A percentile compares a stretch with the other conserved stretches of the same genome.
Evolutionary conservation across 2,113 vertebrate species (phyloP).

Genomic region (Menura novaehollandiae): DNA sequence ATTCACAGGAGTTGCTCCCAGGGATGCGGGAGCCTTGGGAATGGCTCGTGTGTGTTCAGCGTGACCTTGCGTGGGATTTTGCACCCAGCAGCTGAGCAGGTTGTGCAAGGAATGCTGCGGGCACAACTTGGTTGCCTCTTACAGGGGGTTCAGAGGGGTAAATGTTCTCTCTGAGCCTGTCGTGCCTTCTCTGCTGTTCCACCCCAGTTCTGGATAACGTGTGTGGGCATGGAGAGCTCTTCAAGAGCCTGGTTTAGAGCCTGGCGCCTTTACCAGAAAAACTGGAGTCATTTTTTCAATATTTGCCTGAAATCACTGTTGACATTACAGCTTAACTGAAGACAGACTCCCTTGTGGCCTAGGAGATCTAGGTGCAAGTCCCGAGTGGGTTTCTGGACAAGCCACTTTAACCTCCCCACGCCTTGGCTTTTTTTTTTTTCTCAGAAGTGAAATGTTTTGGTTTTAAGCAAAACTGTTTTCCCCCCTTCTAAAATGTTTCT

Average conservation of each 20-base stretch:
- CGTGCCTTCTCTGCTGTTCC: not conserved
- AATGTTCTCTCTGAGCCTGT: not conserved
- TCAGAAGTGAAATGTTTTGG: not conserved
- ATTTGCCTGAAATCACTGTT: constrained; percentile 16
- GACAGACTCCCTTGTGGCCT: constrained; percentile 22
- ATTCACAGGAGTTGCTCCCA: not conserved
- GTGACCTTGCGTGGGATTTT: not conserved
- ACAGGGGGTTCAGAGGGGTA: not conserved
- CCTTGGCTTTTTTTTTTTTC: not conserved
- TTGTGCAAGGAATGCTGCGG: not conserved
- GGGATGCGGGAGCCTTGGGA: not conserved
- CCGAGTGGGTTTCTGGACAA: not conserved
- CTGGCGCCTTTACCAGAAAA: not conserved
- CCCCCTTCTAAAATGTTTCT: not conserved
- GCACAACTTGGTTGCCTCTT: not conserved
- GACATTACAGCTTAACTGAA: not conserved
- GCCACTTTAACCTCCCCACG: not conserved
- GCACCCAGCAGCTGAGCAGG: not conserved
- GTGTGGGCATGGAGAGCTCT: not conserved
- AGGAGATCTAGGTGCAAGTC: constrained; percentile 25
- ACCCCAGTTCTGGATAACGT: not conserved
- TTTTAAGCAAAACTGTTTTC: not conserved
- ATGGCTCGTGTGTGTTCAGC: not conserved
- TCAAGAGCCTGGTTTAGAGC: not conserved
- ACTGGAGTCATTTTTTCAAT: not conserved